phyloP scores from a whole-genome alignment of 2,888 invertebrate species.

The Busseola fusca region DNA sequence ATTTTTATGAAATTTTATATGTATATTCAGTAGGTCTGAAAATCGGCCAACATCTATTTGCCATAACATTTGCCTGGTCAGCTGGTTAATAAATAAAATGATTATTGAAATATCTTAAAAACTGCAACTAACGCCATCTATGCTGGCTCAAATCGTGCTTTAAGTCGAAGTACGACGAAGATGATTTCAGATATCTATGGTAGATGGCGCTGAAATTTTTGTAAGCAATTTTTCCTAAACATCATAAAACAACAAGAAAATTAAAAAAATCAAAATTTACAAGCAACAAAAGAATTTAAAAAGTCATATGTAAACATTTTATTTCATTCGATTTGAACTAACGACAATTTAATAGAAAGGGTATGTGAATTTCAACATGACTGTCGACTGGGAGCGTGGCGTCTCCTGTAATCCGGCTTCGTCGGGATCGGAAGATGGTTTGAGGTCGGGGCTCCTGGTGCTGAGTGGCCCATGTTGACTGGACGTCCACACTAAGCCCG shows the following conservation, averaged over 20 bases:
- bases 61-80: no score
- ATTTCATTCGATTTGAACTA: conserved; percentile 23
- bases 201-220: conserved; percentile 37
- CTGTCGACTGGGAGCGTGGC: conserved; percentile 96
- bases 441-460: conserved; percentile 77
- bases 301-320: conserved; percentile 7
- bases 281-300: conserved; percentile 11
- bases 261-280: accelerated
- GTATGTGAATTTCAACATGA: conserved; percentile 59
- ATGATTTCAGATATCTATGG: background rate
- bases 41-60: no score
- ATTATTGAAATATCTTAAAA: background rate
- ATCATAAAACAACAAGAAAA: background rate
- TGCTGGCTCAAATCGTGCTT: background rate
- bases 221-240: background rate
- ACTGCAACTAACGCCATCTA: conserved; percentile 23
- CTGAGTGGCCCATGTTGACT: conserved; percentile 91
- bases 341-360: background rate
- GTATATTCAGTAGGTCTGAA: no score
- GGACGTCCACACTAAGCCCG: conserved; percentile 98
- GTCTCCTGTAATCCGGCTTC: conserved; percentile 99
- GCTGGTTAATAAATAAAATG: background rate
- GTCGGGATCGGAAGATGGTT: conserved; percentile 95
- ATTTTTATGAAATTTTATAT: no score
- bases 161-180: background rate